A percentile compares a stretch with the other conserved stretches of the same genome.
Conservation (phyloP, 2,113 vertebrate genomes). For the Pachypanchax playfairii region DNA sequence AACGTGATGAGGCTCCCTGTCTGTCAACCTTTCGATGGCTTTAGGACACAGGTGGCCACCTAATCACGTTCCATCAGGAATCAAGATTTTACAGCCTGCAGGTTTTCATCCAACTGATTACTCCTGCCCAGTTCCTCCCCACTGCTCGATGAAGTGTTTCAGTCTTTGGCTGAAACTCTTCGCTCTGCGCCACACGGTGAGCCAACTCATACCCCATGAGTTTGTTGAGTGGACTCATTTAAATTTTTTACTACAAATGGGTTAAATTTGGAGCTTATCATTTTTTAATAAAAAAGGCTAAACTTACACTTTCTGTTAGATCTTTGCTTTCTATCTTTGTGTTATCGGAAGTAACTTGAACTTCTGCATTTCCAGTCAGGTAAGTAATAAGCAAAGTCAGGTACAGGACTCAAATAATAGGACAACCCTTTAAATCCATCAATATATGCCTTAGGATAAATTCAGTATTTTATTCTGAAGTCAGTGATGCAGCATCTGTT, state of each 20-base stretch:
- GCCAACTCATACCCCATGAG: neutral
- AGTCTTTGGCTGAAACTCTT: neutral
- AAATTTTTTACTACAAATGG: neutral
- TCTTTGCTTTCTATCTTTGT: slow-evolving; percentile 3
- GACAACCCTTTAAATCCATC: too few species aligned
- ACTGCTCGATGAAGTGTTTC: slow-evolving; percentile 8
- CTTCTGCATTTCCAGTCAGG: too few species aligned
- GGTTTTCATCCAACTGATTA: slow-evolving; percentile 14
- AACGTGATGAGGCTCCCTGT: neutral
- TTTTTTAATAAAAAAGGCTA: too few species aligned
- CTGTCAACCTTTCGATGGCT: neutral
- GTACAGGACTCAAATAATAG: too few species aligned
- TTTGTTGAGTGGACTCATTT: neutral
- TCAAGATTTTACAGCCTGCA: slow-evolving; percentile 9
- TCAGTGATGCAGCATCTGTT: too few species aligned
- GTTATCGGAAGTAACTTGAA: too few species aligned
- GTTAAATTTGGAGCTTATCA: too few species aligned
- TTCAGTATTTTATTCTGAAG: too few species aligned
- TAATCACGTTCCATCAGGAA: slow-evolving; percentile 3
- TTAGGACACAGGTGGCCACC: neutral
- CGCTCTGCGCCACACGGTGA: neutral
- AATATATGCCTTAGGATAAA: too few species aligned
- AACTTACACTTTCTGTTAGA: neutral
- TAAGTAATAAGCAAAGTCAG: too few species aligned
- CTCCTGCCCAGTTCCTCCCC: neutral